Conservation (phyloP, 1,140 invertebrate genomes). For the Trypoxylus dichotomus region DNA sequence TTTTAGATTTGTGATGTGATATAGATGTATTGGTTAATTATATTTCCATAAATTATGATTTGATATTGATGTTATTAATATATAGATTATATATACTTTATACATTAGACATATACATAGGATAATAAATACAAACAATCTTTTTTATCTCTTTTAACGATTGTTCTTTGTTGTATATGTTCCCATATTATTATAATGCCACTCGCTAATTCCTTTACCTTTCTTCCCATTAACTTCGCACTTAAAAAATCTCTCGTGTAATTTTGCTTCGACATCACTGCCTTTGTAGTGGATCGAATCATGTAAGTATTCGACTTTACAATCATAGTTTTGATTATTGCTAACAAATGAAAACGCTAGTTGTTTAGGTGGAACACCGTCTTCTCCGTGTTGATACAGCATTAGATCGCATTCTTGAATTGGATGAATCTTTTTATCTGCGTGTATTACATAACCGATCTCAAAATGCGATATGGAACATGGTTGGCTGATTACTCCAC, state of each 20-base stretch:
- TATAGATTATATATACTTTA: no score
- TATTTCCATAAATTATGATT: no score
- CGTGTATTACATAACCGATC: slow-evolving; percentile 64
- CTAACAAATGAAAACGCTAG: slow-evolving; percentile 65
- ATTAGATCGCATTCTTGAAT: slow-evolving; percentile 64
- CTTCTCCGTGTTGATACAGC: slow-evolving; percentile 68
- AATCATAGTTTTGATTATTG: slow-evolving; percentile 57
- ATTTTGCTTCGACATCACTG: slow-evolving; percentile 66
- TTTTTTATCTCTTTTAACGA: not conserved
- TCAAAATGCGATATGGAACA: slow-evolving; percentile 63
- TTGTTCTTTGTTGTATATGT: slow-evolving; percentile 9
- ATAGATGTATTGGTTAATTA: no score
- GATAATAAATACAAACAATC: no score
- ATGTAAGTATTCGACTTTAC: slow-evolving; percentile 59
- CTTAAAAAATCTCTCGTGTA: slow-evolving; percentile 67
- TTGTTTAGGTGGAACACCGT: slow-evolving; percentile 63
- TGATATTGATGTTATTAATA: no score
- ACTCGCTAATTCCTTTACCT: slow-evolving; percentile 70
- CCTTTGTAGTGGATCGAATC: slow-evolving; percentile 67
- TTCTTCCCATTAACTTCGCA: slow-evolving; percentile 65
- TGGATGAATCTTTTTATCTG: slow-evolving; percentile 59
- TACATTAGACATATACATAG: not conserved
- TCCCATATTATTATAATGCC: slow-evolving; percentile 62
- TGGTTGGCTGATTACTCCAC: slow-evolving; percentile 70
- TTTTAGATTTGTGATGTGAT: no score